Evolutionary conservation across 2,888 invertebrate species (phyloP).

Genomic region (Anoplius nigerrimus): DNA sequence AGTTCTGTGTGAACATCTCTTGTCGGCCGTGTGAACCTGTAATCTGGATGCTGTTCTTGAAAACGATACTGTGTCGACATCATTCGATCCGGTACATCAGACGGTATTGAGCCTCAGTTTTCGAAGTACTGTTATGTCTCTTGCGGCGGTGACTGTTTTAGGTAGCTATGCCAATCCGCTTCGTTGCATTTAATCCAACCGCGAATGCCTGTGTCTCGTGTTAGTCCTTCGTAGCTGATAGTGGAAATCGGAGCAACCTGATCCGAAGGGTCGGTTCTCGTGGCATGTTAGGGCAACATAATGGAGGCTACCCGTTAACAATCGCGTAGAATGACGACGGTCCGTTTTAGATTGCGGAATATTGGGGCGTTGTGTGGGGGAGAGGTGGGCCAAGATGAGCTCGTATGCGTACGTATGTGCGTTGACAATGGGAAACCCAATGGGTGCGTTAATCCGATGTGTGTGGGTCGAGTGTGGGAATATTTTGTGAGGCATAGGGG

Average conservation of each 20-base stretch:
- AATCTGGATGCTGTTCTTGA: too few relatives aligned
- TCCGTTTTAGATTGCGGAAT: constrained; percentile 65
- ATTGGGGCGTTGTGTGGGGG: constrained; percentile 61
- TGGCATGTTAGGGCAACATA: constrained; percentile 45
- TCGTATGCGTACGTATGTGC: constrained; percentile 38
- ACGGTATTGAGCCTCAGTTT: too few relatives aligned
- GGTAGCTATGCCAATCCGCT: background rate
- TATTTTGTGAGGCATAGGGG: constrained; percentile 46
- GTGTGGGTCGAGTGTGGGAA: constrained; percentile 62
- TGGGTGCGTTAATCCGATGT: constrained; percentile 63
- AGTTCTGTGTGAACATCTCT: background rate
- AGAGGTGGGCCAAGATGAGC: constrained; percentile 24
- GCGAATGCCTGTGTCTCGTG: constrained; percentile 23
- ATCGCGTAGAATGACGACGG: constrained; percentile 62
- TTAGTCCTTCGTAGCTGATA: constrained; percentile 38
- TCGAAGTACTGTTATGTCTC: too few relatives aligned
- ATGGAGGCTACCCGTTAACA: constrained; percentile 60
- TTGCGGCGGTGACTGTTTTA: too few relatives aligned
- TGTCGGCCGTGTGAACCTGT: background rate
- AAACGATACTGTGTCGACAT: too few relatives aligned
- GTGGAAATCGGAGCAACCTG: constrained; percentile 63
- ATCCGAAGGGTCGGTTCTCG: constrained; percentile 52
- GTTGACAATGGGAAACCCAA: constrained; percentile 66
- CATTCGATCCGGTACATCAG: too few relatives aligned
- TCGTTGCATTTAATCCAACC: background rate